phyloP scores from a whole-genome alignment of 2,113 vertebrate genomes.

The Lynx canadensis region DNA sequence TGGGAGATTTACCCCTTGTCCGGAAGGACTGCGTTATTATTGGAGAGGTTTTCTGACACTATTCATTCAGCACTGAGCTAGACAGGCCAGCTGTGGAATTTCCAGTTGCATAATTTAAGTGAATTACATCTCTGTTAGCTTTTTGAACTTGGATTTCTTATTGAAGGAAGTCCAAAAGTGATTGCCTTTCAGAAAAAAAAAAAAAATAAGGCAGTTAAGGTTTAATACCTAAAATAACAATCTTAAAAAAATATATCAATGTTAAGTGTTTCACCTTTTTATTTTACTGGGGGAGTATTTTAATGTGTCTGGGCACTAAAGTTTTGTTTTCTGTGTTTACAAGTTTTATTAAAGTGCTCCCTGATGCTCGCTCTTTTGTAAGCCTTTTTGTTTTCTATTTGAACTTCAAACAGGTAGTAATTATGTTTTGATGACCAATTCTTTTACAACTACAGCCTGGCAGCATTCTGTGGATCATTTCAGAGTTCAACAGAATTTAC shows the following conservation, averaged over 20 bases:
- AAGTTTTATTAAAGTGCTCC: conserved; percentile 62
- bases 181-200: conserved; percentile 44
- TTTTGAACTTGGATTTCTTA: conserved; percentile 72
- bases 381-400: conserved; percentile 47
- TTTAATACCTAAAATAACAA: background rate
- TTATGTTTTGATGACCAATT: conserved; percentile 30
- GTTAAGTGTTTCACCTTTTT: conserved; percentile 62
- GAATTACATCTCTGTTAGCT: conserved; percentile 78
- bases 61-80: conserved; percentile 63
- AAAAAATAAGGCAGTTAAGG: conserved; percentile 12
- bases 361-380: conserved; percentile 30
- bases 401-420: conserved; percentile 60
- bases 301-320: conserved; percentile 70
- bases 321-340: conserved; percentile 65
- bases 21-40: conserved; percentile 72
- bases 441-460: background rate
- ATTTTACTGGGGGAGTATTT: conserved; percentile 54
- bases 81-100: conserved; percentile 84
- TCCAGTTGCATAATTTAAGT: conserved; percentile 86
- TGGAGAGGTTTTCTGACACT: conserved; percentile 79
- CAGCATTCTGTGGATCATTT: conserved; percentile 51
- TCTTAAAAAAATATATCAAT: conserved; percentile 42
- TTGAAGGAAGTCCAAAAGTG: conserved; percentile 68
- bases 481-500: conserved; percentile 63
- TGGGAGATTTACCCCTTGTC: conserved; percentile 75